These are phyloP conservation scores for Acheta domesticus DNA, from an alignment of 2,888 invertebrate species.

Conservation along the genomic window DNA sequence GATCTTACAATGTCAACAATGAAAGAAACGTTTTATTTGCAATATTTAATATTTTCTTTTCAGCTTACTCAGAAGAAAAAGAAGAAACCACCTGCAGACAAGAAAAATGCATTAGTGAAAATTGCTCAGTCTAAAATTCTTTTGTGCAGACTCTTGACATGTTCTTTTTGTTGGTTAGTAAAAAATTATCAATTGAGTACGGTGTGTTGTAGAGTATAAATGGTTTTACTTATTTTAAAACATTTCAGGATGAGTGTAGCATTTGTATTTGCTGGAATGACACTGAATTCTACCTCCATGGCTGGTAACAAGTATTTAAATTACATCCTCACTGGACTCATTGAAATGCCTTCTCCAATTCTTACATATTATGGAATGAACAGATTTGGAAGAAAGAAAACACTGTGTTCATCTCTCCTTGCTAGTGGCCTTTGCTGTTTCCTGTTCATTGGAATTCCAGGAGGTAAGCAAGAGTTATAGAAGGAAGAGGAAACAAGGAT, in stretches of 20 bases:
- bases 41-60: conserved; percentile 30
- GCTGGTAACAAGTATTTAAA: conserved; percentile 40
- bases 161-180: conserved; percentile 9
- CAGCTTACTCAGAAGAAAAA: conserved; percentile 34
- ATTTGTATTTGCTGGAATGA: conserved; percentile 42
- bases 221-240: too few species aligned
- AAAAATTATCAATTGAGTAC: too few species aligned
- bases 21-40: too few species aligned
- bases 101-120: not conserved
- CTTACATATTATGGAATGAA: conserved; percentile 35
- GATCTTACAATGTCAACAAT: too few species aligned
- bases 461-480: conserved; percentile 46
- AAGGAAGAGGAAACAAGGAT: too few species aligned
- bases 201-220: too few species aligned
- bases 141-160: not conserved
- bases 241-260: conserved; percentile 39
- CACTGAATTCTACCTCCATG: conserved; percentile 40
- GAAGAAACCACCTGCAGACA: not conserved
- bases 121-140: conserved; percentile 22
- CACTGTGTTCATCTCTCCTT: conserved; percentile 38
- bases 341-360: conserved; percentile 40
- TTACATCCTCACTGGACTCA: conserved; percentile 37
- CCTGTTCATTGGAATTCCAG: conserved; percentile 57
- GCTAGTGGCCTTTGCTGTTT: conserved; percentile 49
- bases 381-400: conserved; percentile 35